These are phyloP conservation scores for Chauna torquata DNA, from an alignment of 2,113 vertebrate genomes.

Conservation along the genomic window DNA sequence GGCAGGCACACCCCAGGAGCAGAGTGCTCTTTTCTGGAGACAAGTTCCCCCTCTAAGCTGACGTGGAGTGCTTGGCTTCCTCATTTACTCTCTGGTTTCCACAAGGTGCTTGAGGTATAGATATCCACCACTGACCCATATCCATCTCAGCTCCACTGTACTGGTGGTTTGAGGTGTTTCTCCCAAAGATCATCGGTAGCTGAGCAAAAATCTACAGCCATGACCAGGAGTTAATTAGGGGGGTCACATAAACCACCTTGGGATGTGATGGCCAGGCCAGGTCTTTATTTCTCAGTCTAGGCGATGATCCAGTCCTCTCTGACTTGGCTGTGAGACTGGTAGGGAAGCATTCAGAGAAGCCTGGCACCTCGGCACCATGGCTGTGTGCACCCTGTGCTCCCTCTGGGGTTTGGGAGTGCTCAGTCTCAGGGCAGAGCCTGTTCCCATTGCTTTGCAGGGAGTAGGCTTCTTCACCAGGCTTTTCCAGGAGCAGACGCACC, in stretches of 20 bases:
- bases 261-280: background rate
- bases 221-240: background rate
- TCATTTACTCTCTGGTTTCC: background rate
- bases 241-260: background rate
- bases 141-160: background rate
- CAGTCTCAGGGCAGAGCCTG: background rate
- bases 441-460: background rate
- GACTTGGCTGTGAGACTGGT: background rate
- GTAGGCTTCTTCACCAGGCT: background rate
- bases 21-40: background rate
- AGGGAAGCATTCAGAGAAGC: background rate
- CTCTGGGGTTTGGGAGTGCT: background rate
- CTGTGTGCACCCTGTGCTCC: background rate
- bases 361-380: background rate
- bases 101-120: background rate
- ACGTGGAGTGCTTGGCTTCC: background rate
- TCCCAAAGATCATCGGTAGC: background rate
- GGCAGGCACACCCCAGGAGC: background rate
- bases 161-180: background rate
- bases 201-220: background rate
- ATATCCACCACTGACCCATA: background rate
- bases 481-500: background rate
- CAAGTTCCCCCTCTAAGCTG: background rate
- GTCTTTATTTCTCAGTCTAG: background rate
- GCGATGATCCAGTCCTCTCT: background rate